These are phyloP conservation scores for Eclectus roratus DNA, from an alignment of 2,113 vertebrate species.

Conservation along the genomic window DNA sequence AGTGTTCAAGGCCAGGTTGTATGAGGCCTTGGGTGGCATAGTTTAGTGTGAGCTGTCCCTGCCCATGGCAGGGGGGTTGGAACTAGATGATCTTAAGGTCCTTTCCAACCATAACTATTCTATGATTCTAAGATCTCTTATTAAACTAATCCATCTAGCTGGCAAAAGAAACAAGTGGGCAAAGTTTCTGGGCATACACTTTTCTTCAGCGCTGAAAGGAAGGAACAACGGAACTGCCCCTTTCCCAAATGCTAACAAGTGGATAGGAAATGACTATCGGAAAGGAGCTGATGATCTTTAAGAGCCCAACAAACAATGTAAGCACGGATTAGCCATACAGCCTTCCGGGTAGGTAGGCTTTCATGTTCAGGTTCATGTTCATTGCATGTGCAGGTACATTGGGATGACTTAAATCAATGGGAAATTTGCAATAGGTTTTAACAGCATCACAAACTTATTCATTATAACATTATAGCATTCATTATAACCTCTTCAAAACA, in stretches of 20 bases:
- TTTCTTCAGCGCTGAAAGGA: background rate
- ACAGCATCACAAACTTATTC: background rate
- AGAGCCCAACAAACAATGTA: background rate
- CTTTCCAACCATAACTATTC: too few relatives aligned
- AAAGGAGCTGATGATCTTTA: background rate
- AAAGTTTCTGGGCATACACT: background rate
- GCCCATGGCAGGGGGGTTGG: too few relatives aligned
- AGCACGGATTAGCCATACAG: rapidly evolving
- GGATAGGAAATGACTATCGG: background rate
- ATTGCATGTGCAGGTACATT: background rate
- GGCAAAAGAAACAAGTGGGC: background rate
- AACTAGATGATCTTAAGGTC: too few relatives aligned
- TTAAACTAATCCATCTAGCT: background rate
- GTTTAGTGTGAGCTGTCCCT: too few relatives aligned
- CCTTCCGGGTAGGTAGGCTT: background rate
- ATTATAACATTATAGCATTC: background rate
- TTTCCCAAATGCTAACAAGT: background rate
- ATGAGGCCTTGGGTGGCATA: too few relatives aligned
- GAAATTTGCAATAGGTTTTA: background rate
- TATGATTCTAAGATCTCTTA: background rate
- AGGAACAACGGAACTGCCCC: background rate
- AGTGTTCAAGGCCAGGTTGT: too few relatives aligned
- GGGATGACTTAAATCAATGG: background rate
- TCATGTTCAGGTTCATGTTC: background rate
- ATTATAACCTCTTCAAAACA: background rate